Evolutionary conservation across 1,140 invertebrate genomes (phyloP), one percentile per base, ranked within the genome.

Genomic region (Diorhabda elongata): DNA sequence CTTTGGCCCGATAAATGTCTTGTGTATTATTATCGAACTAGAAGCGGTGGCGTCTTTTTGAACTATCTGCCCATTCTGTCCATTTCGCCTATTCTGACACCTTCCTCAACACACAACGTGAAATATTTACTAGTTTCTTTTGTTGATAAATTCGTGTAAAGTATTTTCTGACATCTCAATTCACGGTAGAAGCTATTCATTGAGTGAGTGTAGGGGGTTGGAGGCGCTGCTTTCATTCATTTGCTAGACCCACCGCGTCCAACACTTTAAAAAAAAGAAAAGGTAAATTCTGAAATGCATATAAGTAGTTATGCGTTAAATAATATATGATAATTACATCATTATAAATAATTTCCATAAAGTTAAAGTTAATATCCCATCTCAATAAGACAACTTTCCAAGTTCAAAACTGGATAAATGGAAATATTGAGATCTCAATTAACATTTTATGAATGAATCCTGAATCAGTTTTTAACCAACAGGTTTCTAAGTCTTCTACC

Each of bases 131-230:
- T 71, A 71, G 69, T 56, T 63, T 58, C 63, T 52, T 62, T 71
- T 71, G 69, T 71, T 62, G 58, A 59, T 59, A 52, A 68, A 68
- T 63, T 68, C 65, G 66, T 66, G 64, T 70, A 64, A 66, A 64
- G 60, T 61, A 68, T 71, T 71, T 71, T 66, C 69, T 71, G 69
- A 71, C 69, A 68, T 71, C 69, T 71, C 69, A 71, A 71, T 71
- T 71, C 69, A 71, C 45, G n/a, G 64, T 9, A 52, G 63, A 26
- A 26, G 43, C 65, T 64, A 64, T 71, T 68, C 69, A 71, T 68
- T 71, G 69, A 71, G 69, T 71, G 69, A 66, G 65, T 64, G 65
- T 60, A 58, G 69, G 65, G 44, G 52, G 69, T 61, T 44, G 69
- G 11, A 59, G 62, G 56, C 58, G 57, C 68, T 57, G 42, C 56